These are phyloP conservation scores for Phrynocephalus guinanensis DNA, from an alignment of 2,797 vertebrate species.

Conservation along the genomic window DNA sequence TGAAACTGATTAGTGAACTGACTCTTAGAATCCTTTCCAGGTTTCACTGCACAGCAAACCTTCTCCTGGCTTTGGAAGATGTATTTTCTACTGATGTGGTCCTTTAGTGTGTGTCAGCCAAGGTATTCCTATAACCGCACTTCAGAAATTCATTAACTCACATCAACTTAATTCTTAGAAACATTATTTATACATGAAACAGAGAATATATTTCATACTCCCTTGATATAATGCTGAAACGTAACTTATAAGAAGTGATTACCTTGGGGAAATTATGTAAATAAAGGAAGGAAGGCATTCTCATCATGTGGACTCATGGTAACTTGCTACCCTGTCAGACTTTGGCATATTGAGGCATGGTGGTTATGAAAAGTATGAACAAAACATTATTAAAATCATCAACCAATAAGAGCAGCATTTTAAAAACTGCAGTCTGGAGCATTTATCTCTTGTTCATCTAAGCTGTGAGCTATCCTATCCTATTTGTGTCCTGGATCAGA, in stretches of 20 bases:
- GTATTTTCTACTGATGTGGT: background rate
- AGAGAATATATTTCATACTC: background rate
- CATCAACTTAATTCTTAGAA: background rate
- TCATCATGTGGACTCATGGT: background rate
- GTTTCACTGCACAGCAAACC: background rate
- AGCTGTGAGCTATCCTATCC: too few relatives aligned
- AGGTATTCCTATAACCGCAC: background rate
- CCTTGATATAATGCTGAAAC: conserved; percentile 3
- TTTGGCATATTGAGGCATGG: conserved; percentile 16
- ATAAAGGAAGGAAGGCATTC: background rate
- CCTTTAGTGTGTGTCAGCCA: background rate
- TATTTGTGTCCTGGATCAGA: too few relatives aligned
- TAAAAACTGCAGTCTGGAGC: too few relatives aligned
- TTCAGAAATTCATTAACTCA: background rate
- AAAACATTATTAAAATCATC: background rate
- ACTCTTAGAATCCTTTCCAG: background rate
- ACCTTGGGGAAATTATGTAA: background rate
- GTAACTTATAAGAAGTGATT: background rate
- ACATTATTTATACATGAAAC: background rate
- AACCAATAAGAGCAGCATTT: too few relatives aligned
- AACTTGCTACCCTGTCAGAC: background rate
- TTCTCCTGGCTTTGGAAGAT: background rate
- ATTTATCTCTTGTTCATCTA: too few relatives aligned
- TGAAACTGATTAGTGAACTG: conserved; percentile 6
- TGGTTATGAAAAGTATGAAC: background rate